Evolutionary conservation across 1,140 invertebrate species (phyloP).

Genomic region (Temnothorax curvispinosus): DNA sequence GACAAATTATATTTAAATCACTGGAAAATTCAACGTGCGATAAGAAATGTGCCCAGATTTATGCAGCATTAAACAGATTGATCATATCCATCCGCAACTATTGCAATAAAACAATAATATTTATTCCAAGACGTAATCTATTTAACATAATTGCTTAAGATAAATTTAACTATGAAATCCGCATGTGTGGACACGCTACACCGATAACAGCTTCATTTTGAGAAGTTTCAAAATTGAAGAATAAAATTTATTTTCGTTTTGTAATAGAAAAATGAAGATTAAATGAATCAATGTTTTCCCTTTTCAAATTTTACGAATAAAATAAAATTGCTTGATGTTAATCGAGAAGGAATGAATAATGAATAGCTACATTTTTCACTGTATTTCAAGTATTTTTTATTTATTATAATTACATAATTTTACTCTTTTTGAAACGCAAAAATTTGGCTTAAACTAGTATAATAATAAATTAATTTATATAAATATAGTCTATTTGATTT

Average conservation of each 20-base stretch:
- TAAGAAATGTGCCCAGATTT: not conserved
- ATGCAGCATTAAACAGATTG: not conserved
- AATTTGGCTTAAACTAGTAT: not conserved
- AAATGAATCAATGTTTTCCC: not conserved
- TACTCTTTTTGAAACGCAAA: not conserved
- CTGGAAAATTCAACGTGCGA: not conserved
- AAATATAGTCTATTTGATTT: not conserved
- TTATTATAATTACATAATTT: not conserved
- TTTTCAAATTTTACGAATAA: not conserved
- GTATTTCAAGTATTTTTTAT: not conserved
- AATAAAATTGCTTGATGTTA: not conserved
- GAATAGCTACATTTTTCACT: not conserved
- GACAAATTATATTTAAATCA: not conserved
- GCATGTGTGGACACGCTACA: not conserved
- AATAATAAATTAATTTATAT: not conserved
- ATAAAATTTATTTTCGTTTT: not conserved
- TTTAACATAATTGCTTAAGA: not conserved
- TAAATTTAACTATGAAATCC: not conserved
- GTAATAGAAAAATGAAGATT: not conserved
- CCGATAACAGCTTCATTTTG: not conserved
- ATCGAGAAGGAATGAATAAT: not conserved
- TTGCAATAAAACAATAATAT: not conserved
- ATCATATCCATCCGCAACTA: not conserved
- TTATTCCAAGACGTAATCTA: not conserved
- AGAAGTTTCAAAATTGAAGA: not conserved